Evolutionary conservation across 2,797 vertebrate species (phyloP), one percentile per base, ranked within the genome.

Genomic region (Megalops cyprinoides): DNA sequence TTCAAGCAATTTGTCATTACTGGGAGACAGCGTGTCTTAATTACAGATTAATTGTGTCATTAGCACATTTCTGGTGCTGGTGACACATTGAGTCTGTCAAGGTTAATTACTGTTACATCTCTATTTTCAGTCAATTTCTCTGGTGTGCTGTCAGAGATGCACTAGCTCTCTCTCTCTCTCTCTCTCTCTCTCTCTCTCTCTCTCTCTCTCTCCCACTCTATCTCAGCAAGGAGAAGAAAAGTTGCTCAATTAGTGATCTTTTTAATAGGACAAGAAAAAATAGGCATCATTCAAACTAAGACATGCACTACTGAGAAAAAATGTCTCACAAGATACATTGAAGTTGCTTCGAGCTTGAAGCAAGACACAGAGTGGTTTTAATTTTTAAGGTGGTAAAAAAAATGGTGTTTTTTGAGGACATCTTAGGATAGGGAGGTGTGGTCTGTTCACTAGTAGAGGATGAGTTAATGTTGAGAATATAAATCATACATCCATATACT

Each of bases 41-140:
- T 98, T 97, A 95, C 92, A 95, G 95, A 96, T 97, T 97, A 97
- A 96, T 95, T 93, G 95, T 94, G 95, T 93, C 94, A 94, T 95
- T 95, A 95, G 92, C 95, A 96, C 93, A 91, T 96, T 96, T 94
- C 94, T 94, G 95, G 94, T 95, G 95, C 95, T 91, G 95, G 94
- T 93, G 92, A 94, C 96, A 95, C 92, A 97, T 97, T 96, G 93
- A 96, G 96, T 93, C 92, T 96, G 97, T 98, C 98, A 97, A 96
- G 93, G 94, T 97, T 98, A 98, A 98, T 99, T 97, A 98, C 95
- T 90, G 87, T 95, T 96, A 96, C 94, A 92, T 97, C 95, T 98
- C 97, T 97, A 97, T 98, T 97, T 96, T 96, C 94, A 94, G 95
- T 95, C 94, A 94, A 93, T 93, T 82, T 78, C 90, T 85, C 87